These are phyloP conservation scores for Cyrtonyx montezumae DNA, from an alignment of 2,113 vertebrate species.

Conservation along the genomic window DNA sequence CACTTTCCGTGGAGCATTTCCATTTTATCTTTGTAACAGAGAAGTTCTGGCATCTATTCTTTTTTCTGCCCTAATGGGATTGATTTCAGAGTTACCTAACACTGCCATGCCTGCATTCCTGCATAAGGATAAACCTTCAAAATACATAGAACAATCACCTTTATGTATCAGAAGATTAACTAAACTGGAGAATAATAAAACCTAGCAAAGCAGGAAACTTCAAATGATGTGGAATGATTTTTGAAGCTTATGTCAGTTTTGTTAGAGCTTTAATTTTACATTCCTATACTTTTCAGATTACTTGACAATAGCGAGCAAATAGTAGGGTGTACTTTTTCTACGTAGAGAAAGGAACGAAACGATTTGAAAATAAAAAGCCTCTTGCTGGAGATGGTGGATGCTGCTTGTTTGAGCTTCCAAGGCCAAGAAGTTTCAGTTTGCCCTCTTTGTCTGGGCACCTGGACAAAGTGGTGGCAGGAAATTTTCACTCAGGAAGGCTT, in stretches of 20 bases:
- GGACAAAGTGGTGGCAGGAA: background rate
- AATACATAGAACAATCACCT: conserved; percentile 57
- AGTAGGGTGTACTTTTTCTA: background rate
- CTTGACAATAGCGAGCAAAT: conserved; percentile 23
- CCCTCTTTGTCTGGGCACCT: background rate
- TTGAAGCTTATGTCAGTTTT: conserved; percentile 62
- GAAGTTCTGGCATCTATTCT: conserved; percentile 52
- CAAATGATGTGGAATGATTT: conserved; percentile 61
- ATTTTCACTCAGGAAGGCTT: background rate
- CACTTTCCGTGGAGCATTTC: conserved; percentile 67
- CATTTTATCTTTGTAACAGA: conserved; percentile 72
- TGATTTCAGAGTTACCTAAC: conserved; percentile 61
- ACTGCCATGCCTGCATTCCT: conserved; percentile 56
- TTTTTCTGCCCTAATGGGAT: conserved; percentile 55
- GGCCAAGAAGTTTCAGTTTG: background rate
- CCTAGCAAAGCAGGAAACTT: conserved; percentile 51
- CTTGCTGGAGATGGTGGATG: background rate
- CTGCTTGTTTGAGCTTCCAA: background rate
- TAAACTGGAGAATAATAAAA: conserved; percentile 50
- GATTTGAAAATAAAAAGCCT: background rate
- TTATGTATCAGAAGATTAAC: conserved; percentile 66
- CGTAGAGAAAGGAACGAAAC: background rate
- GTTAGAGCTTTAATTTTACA: conserved; percentile 51
- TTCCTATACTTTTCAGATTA: conserved; percentile 35
- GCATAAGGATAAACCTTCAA: conserved; percentile 29